These are phyloP conservation scores for Diorhabda carinulata DNA, from an alignment of 1,140 invertebrate species.

Conservation along the genomic window DNA sequence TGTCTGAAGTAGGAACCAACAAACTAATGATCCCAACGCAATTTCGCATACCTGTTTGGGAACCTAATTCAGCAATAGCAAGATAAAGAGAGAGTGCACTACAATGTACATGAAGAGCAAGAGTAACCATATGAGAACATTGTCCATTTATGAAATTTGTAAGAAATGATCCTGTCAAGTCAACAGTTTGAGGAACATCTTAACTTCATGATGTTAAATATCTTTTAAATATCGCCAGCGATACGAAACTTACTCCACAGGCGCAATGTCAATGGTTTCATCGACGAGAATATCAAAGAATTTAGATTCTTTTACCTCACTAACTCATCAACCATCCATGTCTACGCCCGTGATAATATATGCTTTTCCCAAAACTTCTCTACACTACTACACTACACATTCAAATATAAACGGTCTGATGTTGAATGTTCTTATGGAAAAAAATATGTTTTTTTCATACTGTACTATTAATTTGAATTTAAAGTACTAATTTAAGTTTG, in stretches of 20 bases:
- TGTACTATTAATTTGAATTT: too few relatives aligned
- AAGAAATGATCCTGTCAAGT: background rate
- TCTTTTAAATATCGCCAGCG: background rate
- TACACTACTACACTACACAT: too few relatives aligned
- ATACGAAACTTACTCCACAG: conserved; percentile 35
- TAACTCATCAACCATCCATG: too few relatives aligned
- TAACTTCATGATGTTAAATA: background rate
- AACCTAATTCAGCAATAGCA: background rate
- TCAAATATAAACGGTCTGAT: too few relatives aligned
- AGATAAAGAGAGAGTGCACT: background rate
- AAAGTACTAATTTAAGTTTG: too few relatives aligned
- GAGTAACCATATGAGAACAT: background rate
- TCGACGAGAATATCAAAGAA: conserved; percentile 34
- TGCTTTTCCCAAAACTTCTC: too few relatives aligned
- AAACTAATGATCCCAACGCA: too few relatives aligned
- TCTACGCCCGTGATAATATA: too few relatives aligned
- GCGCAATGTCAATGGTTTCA: conserved; percentile 37
- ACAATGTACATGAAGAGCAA: background rate
- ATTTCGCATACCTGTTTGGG: background rate
- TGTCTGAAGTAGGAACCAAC: too few relatives aligned
- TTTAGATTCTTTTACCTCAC: conserved; percentile 17
- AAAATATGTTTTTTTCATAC: too few relatives aligned
- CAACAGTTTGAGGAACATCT: background rate
- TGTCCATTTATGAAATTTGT: background rate
- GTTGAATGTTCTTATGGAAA: too few relatives aligned